Evolutionary conservation across 1,140 invertebrate species (phyloP).

Genomic region (Zaprionus gabonicus): DNA sequence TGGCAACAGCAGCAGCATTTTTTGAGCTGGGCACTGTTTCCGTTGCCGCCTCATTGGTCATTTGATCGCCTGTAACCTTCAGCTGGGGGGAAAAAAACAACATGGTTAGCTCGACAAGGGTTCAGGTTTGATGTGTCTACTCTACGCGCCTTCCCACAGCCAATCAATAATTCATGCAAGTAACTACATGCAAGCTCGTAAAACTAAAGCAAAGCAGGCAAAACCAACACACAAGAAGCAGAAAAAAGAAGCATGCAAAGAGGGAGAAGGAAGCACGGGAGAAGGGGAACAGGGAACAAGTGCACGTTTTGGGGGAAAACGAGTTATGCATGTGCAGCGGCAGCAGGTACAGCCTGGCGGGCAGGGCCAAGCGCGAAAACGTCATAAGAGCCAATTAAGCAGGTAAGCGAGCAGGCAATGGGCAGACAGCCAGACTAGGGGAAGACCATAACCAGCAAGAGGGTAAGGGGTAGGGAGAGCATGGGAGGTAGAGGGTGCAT

Average conservation of each 20-base stretch:
- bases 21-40: slow-evolving; percentile 22
- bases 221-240: slow-evolving; percentile 18
- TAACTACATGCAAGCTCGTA: slow-evolving; percentile 63
- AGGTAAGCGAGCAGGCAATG: slow-evolving; percentile 60
- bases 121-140: slow-evolving; percentile 1
- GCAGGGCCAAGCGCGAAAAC: slow-evolving; percentile 72
- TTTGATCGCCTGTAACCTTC: slow-evolving; percentile 56
- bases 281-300: slow-evolving; percentile 20
- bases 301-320: slow-evolving; percentile 52
- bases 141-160: slow-evolving; percentile 29
- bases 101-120: slow-evolving; percentile 31
- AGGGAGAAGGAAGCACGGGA: slow-evolving; percentile 10
- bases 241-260: slow-evolving; percentile 37
- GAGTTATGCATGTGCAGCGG: slow-evolving; percentile 34
- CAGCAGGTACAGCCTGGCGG: slow-evolving; percentile 23
- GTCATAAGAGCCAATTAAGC: slow-evolving; percentile 83
- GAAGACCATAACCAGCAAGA: slow-evolving; percentile 22
- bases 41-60: slow-evolving; percentile 56
- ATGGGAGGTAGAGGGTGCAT: slow-evolving; percentile 35
- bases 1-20: slow-evolving; percentile 7
- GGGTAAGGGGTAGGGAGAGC: not conserved
- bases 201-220: slow-evolving; percentile 52
- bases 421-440: slow-evolving; percentile 29
- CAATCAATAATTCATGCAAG: slow-evolving; percentile 78
- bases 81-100: slow-evolving; percentile 51